Evolutionary conservation across 2,888 invertebrate genomes (phyloP).

Genomic region (Tineola bisselliella): DNA sequence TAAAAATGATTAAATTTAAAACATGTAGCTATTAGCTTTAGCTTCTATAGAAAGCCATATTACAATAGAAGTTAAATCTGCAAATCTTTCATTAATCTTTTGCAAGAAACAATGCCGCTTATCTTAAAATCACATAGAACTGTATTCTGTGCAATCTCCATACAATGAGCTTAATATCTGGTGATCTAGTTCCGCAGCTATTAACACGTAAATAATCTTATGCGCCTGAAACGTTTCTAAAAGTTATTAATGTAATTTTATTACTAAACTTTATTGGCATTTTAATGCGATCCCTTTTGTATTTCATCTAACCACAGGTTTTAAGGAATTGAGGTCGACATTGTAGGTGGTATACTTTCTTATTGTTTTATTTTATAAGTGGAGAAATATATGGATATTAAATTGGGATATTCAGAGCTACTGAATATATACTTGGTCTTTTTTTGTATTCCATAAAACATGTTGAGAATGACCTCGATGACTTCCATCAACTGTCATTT

Average conservation of each 20-base stretch:
- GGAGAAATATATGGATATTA: no score
- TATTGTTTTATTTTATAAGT: not conserved
- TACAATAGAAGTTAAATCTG: not conserved
- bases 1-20: no score
- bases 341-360: not conserved
- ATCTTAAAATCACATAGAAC: not conserved
- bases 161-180: not conserved
- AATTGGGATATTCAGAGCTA: no score
- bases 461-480: not conserved
- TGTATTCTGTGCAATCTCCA: constrained; percentile 6
- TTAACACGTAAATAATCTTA: not conserved
- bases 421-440: no score
- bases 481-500: not conserved
- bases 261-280: not conserved
- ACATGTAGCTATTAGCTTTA: no score
- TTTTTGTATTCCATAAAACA: no score
- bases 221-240: not conserved
- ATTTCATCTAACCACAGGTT: not conserved
- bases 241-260: not conserved
- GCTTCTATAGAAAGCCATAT: not conserved
- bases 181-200: not conserved
- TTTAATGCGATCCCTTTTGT: not conserved
- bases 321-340: not conserved
- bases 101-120: constrained; percentile 8
- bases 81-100: constrained; percentile 10